Percentiles rank a stretch among this genome's conserved stretches.
Evolutionary conservation across 2,113 vertebrate genomes (phyloP).

Genomic region (Leucopsar rothschildi): DNA sequence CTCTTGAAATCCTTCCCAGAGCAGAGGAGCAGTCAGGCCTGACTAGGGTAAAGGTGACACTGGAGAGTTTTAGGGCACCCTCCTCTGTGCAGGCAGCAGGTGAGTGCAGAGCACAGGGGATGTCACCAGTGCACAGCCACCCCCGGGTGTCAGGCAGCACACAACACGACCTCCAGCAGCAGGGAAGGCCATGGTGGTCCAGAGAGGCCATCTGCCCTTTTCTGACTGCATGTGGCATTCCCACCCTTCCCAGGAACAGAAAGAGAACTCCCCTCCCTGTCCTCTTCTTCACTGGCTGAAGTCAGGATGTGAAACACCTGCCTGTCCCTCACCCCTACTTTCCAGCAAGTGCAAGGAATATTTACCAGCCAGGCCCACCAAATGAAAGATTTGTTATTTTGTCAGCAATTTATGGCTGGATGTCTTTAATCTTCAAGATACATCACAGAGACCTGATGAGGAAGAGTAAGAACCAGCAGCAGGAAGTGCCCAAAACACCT

Average conservation of each 20-base stretch:
- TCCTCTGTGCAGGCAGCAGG: not conserved
- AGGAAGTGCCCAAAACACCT: not conserved
- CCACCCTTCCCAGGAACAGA: not conserved
- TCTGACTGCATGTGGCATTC: not conserved
- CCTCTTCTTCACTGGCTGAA: not conserved
- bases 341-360: not conserved
- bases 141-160: rapidly evolving
- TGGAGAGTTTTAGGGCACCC: not conserved
- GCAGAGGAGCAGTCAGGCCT: not conserved
- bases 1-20: not conserved
- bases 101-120: not conserved
- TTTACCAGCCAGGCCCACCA: not conserved
- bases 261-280: not conserved
- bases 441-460: not conserved
- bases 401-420: not conserved
- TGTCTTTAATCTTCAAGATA: conserved; percentile 14
- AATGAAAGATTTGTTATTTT: not conserved
- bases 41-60: not conserved
- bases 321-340: not conserved
- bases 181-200: not conserved
- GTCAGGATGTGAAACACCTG: not conserved
- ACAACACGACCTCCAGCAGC: not conserved
- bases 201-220: not conserved
- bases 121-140: not conserved
- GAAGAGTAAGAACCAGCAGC: not conserved